These are phyloP conservation scores for Semicossyphus pulcher DNA, from an alignment of 2,113 vertebrate species.

Conservation along the genomic window DNA sequence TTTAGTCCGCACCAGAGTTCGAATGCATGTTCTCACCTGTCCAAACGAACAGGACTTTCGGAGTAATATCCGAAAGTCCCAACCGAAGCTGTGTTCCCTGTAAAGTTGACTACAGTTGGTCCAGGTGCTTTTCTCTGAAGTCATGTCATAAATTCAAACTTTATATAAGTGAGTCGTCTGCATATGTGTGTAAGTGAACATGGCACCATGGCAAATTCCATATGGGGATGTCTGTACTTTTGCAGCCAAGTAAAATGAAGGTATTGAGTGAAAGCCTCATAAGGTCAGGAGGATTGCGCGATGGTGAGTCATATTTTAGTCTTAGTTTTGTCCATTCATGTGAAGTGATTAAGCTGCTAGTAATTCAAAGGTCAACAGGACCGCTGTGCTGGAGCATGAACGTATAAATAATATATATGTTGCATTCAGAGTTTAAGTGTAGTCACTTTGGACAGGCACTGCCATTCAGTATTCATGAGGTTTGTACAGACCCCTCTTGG, in stretches of 20 bases:
- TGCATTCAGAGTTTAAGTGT: slow-evolving; percentile 47
- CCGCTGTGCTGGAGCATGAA: neutral
- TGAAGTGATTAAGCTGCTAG: slow-evolving; percentile 19
- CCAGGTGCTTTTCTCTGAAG: neutral
- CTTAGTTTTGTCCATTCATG: slow-evolving; percentile 10
- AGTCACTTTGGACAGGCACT: slow-evolving; percentile 33
- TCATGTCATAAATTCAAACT: too few relatives aligned
- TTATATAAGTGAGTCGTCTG: too few relatives aligned
- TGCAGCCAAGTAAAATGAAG: neutral
- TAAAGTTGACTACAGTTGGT: neutral
- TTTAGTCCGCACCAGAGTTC: too few relatives aligned
- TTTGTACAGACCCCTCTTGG: slow-evolving; percentile 34
- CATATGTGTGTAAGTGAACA: too few relatives aligned
- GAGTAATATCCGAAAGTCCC: too few relatives aligned
- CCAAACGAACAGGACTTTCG: too few relatives aligned
- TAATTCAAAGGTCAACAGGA: slow-evolving; percentile 51
- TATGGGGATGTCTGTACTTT: neutral
- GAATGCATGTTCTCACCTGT: too few relatives aligned
- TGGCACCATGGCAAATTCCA: neutral
- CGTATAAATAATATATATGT: slow-evolving; percentile 45
- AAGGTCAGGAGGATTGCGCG: neutral
- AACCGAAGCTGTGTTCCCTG: too few relatives aligned
- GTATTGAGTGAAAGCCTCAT: neutral
- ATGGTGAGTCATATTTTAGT: slow-evolving; percentile 13
- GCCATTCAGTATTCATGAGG: slow-evolving; percentile 40